Conservation (phyloP, 2,888 invertebrate genomes). For the Atrina japonica region DNA sequence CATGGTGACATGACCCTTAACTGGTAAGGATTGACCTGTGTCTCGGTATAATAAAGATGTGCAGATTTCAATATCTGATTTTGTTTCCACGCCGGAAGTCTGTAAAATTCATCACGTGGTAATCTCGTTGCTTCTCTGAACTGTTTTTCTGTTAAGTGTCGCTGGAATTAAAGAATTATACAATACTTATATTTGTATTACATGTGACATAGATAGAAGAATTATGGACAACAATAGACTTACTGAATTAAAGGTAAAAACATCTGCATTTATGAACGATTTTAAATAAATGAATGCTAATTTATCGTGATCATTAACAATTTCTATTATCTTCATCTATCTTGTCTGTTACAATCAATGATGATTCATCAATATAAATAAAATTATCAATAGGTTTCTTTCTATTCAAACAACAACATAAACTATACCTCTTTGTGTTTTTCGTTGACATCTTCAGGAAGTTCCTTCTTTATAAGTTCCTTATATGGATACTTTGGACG, state of each 20-base stretch:
- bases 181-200: not conserved
- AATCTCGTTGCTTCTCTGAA: conserved; percentile 44
- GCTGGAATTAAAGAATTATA: conserved; percentile 40
- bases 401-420: not conserved
- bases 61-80: conserved; percentile 53
- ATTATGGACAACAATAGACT: too few relatives aligned
- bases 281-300: too few relatives aligned
- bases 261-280: not conserved
- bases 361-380: too few relatives aligned
- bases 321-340: too few relatives aligned
- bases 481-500: conserved; percentile 57
- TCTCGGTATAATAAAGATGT: conserved; percentile 33
- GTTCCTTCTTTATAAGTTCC: conserved; percentile 53
- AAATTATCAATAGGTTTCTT: not conserved
- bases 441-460: conserved; percentile 55
- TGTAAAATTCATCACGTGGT: conserved; percentile 49
- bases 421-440: conserved; percentile 57
- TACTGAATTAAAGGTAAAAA: too few relatives aligned
- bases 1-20: conserved; percentile 8
- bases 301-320: too few relatives aligned
- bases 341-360: too few relatives aligned
- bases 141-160: conserved; percentile 52
- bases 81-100: conserved; percentile 59
- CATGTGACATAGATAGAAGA: too few relatives aligned
- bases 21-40: conserved; percentile 10